Evolutionary conservation across 2,797 vertebrate species (phyloP), one percentile per base, ranked within the genome.

Genomic region (Rhinatrema bivittatum): DNA sequence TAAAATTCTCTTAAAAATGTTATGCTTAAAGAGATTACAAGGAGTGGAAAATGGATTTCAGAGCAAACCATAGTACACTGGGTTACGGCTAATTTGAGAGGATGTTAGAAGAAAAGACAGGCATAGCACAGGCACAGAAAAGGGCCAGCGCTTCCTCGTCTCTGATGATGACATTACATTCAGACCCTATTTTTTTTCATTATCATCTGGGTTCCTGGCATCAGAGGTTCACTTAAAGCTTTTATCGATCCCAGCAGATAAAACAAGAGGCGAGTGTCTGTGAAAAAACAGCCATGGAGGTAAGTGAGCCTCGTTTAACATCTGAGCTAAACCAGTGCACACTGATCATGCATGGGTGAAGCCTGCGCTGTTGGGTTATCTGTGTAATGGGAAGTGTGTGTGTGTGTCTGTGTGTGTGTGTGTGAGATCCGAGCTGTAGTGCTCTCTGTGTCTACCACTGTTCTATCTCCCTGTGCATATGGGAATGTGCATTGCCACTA

Each of bases 51-150:
- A 25, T 9, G 40, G 41, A 55, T 25, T 0, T 0, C 32, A 9
- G 26, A 7, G 19, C 23, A n/a, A 41, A n/a, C n/a, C 20, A 14
- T n/a, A n/a, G n/a, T 36, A 29, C 16, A 24, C 18, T 5, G 1
- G n/a, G 35, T 32, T 0, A 4, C 9, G 8, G 25, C 17, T 5
- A 14, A 12, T 25, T 2, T 1, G 0, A 0, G 2, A 14, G 16
- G 11, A 37, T n/a, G n/a, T 23, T 9, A 3, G 7, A 28, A 18
- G 28, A 15, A 7, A 17, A 16, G 4, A 13, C 8, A 7, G 10
- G 16, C n/a, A n/a, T 12, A 20, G 3, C n/a, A 25, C 10, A n/a
- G 16, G 7, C 4, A 16, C 9, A n/a, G n/a, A n/a, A n/a, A n/a
- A n/a, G n/a, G n/a, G n/a, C n/a, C n/a, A n/a, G n/a, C n/a, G n/a